Base-by-base conservation (phyloP, 1,140 invertebrate genomes). In the Hypothenemus hampei region DNA sequence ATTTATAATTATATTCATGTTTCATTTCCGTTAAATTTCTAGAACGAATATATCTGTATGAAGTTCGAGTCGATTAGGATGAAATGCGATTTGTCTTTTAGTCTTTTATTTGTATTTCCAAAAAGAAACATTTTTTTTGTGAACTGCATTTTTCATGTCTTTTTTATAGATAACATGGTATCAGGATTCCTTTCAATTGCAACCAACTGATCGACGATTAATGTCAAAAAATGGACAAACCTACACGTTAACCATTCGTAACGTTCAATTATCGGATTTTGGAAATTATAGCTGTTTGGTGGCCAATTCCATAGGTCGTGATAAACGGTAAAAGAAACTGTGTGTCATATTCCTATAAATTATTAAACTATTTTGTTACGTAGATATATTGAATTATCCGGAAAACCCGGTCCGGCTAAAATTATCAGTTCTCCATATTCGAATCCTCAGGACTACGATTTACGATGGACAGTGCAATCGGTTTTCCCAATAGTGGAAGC, bases 241-340 rank as follows among this genome's bases (percentile, higher is more conserved):
- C 3, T 69, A 75, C 51, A 70, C 71, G 0, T 60, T 78, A 26
- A 74, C 69, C 31, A 72, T 78, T 18, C 63, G 67, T 10, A 72
- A 74, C 55, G 68, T 77, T 8, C 72, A 75, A 37, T 55, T 67
- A 8, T 64, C 70, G 7, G 77, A 78, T 62, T 78, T 77, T 65
- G 76, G 76, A 7, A 77, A 77, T 54, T 78, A 77, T 72, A 84
- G 82, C 56, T 87, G 84, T 62, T 77, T 80, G 18, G 84, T 84
- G 0, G 78, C 82, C 64, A 87, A 87, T 69, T 81, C 77, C 35
- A 74, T 86, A 29, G 84, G 84, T 21, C 72, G 80, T 2, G 80
- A 81, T 2, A 78, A 81, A 23, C 80, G 72, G 50, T 58, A 36
- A 13, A 64, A 45, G 65, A 72, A 11, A 31, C 26, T 13, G 10